Conservation (phyloP, 2,888 invertebrate genomes). For the Eumerus sabulonum region DNA sequence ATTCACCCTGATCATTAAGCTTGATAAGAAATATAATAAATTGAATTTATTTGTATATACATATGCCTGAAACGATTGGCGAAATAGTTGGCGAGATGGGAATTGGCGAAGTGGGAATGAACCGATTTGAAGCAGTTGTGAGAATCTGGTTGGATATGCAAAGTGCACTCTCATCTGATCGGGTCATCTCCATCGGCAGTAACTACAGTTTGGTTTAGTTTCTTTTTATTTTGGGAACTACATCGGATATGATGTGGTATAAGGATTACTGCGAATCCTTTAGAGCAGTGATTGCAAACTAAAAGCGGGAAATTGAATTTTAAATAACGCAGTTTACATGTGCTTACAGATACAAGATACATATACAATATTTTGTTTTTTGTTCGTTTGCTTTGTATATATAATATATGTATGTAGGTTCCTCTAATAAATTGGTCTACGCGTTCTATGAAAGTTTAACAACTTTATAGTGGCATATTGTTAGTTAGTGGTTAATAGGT, state of each 20-base stretch:
- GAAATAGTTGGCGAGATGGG: too few relatives aligned
- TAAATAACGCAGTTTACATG: too few relatives aligned
- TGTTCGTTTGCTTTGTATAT: conserved; percentile 8
- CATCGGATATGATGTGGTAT: too few relatives aligned
- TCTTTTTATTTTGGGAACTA: too few relatives aligned
- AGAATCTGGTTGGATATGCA: conserved; percentile 45
- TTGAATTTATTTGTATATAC: too few relatives aligned
- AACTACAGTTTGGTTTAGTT: neutral
- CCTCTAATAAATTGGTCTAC: conserved; percentile 67
- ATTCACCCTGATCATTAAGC: too few relatives aligned
- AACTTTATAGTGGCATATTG: conserved; percentile 63
- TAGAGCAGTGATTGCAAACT: too few relatives aligned
- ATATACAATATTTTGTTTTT: conserved; percentile 24
- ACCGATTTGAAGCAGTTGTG: conserved; percentile 32
- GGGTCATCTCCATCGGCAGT: conserved; percentile 36
- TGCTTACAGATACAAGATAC: conserved; percentile 1
- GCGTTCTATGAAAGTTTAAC: conserved; percentile 58
- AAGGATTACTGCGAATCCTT: too few relatives aligned
- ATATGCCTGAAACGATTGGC: too few relatives aligned
- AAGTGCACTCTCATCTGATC: conserved; percentile 47
- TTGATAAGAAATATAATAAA: too few relatives aligned
- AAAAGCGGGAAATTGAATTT: too few relatives aligned
- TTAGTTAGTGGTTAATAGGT: conserved; percentile 59
- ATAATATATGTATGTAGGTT: conserved; percentile 37
- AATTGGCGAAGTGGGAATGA: too few relatives aligned